phyloP scores from a whole-genome alignment of 2,797 vertebrate genomes.

The Sebastes miniatus region DNA sequence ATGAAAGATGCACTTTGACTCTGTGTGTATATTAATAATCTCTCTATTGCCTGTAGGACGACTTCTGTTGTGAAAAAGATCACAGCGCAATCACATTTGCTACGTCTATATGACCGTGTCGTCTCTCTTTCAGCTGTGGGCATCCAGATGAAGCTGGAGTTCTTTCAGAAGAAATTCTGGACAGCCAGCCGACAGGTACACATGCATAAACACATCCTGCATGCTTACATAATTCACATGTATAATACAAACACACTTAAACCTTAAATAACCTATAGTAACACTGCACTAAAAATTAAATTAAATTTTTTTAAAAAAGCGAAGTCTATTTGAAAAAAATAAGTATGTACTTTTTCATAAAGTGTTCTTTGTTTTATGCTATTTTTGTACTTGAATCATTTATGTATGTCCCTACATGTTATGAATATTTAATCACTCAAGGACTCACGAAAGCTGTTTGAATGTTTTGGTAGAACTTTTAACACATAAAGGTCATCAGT shows the following conservation, averaged over 20 bases:
- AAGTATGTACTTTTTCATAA: neutral
- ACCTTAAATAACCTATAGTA: too few relatives aligned
- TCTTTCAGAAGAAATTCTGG: conserved; percentile 99
- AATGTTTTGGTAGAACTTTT: neutral
- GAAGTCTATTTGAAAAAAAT: too few relatives aligned
- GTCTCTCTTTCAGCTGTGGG: conserved; percentile 90
- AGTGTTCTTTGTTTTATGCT: neutral
- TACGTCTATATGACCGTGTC: neutral
- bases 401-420: neutral
- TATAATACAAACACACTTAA: neutral
- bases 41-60: neutral
- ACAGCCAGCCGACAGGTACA: conserved; percentile 97
- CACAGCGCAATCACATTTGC: neutral
- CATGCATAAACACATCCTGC: neutral
- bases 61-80: conserved; percentile 11
- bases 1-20: conserved; percentile 13
- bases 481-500: neutral
- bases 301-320: too few relatives aligned
- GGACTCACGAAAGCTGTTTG: neutral
- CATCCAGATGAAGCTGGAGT: conserved; percentile 99
- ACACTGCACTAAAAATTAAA: too few relatives aligned
- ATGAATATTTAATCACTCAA: neutral
- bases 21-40: neutral
- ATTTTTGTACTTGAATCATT: neutral
- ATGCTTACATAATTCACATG: neutral